Evolutionary conservation across 2,888 invertebrate species (phyloP), one percentile per base, ranked within the genome.

Genomic region (Andricus curvator): DNA sequence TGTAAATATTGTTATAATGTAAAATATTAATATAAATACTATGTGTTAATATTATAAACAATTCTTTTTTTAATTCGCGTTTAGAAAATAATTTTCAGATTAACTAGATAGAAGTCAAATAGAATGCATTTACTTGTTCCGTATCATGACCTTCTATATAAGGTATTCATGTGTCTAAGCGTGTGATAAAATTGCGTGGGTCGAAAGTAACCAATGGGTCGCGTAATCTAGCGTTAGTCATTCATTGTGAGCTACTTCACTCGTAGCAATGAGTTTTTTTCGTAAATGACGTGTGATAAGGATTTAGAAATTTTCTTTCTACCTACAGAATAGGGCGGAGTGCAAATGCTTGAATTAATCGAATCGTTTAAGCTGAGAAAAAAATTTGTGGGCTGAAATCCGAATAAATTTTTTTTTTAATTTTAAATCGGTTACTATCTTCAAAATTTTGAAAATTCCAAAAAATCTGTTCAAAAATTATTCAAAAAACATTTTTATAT

Each of bases 211-310:
- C 86, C 88, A 87, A 88, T 88, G 87, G 85, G 84, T 89, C 89
- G 88, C 89, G 89, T 88, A 90, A 90, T 90, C 88, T 86, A 78
- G 86, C 85, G 86, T 90, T 90, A 90, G 89, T 90, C 90, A 90
- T 90, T 89, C 87, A 86, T 86, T 86, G 86, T 90, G 90, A 88
- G 90, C 89, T 89, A 90, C 87, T 86, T 88, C 88, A 89, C 88
- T 87, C 87, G 87, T 86, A 87, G 89, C 88, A 89, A 91, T 91
- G 87, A 89, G 88, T 88, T 90, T 90, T 90, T 90, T 90, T 86
- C 85, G 89, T 88, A 89, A 88, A 88, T 90, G 89, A 90, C 88
- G 89, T 87, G 88, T 88, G 91, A 91, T 90, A 90, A 90, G 89
- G 87, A 86, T 84, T 82, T 15, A n/a, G n/a, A 56, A n/a, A 6